Base-by-base conservation (phyloP, 37 sponge, comb jelly and placozoan genomes). In the Tethya wilhelma region DNA sequence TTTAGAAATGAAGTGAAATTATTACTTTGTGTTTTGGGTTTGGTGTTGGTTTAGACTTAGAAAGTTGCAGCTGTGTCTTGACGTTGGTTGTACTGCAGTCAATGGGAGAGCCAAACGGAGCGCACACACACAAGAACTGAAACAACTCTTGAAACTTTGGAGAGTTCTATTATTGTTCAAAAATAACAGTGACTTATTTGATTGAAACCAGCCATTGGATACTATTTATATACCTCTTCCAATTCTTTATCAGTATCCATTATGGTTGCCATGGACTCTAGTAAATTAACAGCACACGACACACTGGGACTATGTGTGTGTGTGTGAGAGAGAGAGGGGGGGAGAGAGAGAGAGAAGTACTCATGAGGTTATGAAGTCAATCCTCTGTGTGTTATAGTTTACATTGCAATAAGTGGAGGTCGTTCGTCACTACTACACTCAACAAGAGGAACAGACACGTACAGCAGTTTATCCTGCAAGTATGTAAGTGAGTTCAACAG, bases 291-390 rank as follows among this genome's bases (percentile, higher is more conserved):
- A 37, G 82, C 79, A 6, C 85, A 83, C 45, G 94, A 56, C 0
- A 96, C 65, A 58, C 92, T 68, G 22, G 91, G 83, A 38, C 95
- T 95, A 64, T n/a, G n/a, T n/a, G n/a, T n/a, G n/a, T n/a, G n/a
- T n/a, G n/a, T n/a, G n/a, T n/a, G n/a, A n/a, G n/a, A 9, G 46
- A 9, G 33, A 1, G 46, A 40, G 49, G 30, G 67, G 12, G 34
- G 41, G 33, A 30, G 65, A 20, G 28, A 2, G 30, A 23, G 63
- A 38, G 38, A 1, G 38, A 0, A n/a, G n/a, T n/a, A n/a, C n/a
- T n/a, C n/a, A n/a, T n/a, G n/a, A n/a, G 62, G 14, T 20, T 17
- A 37, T 3, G 76, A 36, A 26, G 12, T 34, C 38, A 39, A 33
- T 19, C 11, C 28, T 11, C 38, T 7, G 69, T 19, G 20, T 26